Conservation (phyloP, 2,113 vertebrate genomes). For the Nannospalax galili region DNA sequence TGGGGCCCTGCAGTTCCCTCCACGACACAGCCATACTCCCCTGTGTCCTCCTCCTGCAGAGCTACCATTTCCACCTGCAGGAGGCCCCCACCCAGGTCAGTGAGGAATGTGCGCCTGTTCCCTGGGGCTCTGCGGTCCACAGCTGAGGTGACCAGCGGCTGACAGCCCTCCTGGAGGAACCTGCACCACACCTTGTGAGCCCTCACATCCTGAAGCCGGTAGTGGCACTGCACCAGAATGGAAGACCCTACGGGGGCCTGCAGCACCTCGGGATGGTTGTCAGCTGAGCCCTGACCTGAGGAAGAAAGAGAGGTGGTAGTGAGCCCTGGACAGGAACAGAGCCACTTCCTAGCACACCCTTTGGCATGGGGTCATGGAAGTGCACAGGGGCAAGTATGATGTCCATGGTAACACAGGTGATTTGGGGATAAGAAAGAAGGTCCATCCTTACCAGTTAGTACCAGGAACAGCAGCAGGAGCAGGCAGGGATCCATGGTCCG, state of each 20-base stretch:
- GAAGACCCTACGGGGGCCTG: not conserved
- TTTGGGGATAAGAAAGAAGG: not conserved
- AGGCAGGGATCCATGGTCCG: slow-evolving; percentile 58
- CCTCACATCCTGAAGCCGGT: slow-evolving; percentile 60
- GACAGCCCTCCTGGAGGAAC: slow-evolving; percentile 68
- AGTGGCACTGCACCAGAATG: slow-evolving; percentile 72
- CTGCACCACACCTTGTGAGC: slow-evolving; percentile 86
- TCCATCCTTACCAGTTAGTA: slow-evolving; percentile 60
- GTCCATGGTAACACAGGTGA: rapidly evolving
- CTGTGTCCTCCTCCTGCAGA: slow-evolving; percentile 81
- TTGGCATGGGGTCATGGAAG: not conserved
- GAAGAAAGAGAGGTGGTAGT: not conserved
- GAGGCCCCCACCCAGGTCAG: slow-evolving; percentile 81
- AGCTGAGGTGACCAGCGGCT: slow-evolving; percentile 61
- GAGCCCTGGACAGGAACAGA: too few relatives aligned
- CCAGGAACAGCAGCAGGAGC: slow-evolving; percentile 60
- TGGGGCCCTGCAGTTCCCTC: not conserved
- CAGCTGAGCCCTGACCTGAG: not conserved
- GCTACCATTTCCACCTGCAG: slow-evolving; percentile 83
- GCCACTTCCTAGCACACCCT: not conserved
- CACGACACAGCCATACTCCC: slow-evolving; percentile 84
- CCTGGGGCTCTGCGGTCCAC: slow-evolving; percentile 62
- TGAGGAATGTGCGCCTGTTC: not conserved
- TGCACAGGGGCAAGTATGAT: not conserved
- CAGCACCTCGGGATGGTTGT: slow-evolving; percentile 15